Evolutionary conservation across 1,140 invertebrate species (phyloP), one percentile per base, ranked within the genome.

Genomic region (Apis dorsata): DNA sequence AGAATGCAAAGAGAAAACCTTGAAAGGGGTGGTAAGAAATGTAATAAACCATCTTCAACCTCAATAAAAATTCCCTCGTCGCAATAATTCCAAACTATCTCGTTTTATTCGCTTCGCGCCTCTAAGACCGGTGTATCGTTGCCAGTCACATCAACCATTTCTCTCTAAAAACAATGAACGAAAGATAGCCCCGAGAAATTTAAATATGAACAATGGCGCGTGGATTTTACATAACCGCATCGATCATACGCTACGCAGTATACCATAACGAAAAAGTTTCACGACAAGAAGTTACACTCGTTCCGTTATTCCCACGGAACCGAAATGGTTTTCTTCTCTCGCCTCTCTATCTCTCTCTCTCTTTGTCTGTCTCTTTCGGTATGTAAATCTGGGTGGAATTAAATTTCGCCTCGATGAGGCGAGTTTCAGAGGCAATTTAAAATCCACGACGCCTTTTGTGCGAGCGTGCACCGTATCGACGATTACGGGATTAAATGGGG

Each of bases 401-500:
- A 77, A 81, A 77, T 81, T 81, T 65, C 68, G 62, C 62, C 73
- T 17, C 57, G 73, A 69, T 51, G 75, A 55, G 59, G 66, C 51
- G 75, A 71, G 79, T 79, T 87, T 84, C 63, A 77, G 70, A 77
- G 81, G 79, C 71, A 87, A 84, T 84, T 87, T 75, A 57, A 78
- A 59, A 73, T 73, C 73, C 49, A 28, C 62, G 70, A 63, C 77
- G 75, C n/a, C 86, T 86, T 84, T 79, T 80, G 68, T 69, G 68
- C 59, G 85, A 66, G 66, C 72, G 70, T 11, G 53, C 71, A 34
- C 51, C 77, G 70, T 81, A 84, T 84, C 81, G 85, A 79, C 85
- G 86, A 87, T 87, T 86, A 86, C 63, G 60, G 63, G 60, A 73
- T 81, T 87, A 81, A 86, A 87, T 81, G 77, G 77, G 28, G 49